Conservation (phyloP, 2,797 vertebrate species). For the Dipus sagitta region DNA sequence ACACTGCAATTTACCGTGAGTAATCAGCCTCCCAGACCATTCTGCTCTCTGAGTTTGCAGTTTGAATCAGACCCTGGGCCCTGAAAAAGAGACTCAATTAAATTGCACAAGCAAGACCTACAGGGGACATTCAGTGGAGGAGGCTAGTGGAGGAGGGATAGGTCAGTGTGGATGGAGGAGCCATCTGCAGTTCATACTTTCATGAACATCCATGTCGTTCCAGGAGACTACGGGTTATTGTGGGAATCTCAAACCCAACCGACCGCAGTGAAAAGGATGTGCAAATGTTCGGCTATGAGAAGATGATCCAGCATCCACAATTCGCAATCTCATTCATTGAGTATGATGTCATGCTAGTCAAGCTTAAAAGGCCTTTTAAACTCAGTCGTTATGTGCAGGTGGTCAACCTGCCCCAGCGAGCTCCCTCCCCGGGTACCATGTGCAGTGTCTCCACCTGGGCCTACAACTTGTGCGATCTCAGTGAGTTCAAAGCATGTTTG, state of each 20-base stretch:
- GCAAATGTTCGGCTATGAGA: conserved; percentile 46
- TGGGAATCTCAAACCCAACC: conserved; percentile 72
- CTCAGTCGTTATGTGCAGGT: conserved; percentile 3
- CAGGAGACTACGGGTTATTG: conserved; percentile 54
- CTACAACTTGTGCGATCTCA: conserved; percentile 38
- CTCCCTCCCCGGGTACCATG: rapidly evolving
- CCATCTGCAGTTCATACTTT: background rate
- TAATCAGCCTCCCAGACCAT: background rate
- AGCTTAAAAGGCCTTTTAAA: background rate
- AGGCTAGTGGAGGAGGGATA: background rate
- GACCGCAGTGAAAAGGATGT: background rate
- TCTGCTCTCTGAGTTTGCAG: background rate
- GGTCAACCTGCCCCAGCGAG: conserved; percentile 3
- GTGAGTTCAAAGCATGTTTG: conserved; percentile 40
- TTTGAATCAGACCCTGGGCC: background rate
- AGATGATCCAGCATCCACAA: conserved; percentile 70
- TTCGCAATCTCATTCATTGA: conserved; percentile 56
- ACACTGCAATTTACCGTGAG: conserved; percentile 80
- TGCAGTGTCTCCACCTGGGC: conserved; percentile 79
- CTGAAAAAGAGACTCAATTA: background rate
- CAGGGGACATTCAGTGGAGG: background rate
- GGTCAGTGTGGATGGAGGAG: background rate
- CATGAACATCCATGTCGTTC: background rate
- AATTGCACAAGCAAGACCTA: background rate
- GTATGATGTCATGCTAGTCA: conserved; percentile 77